phyloP scores from a whole-genome alignment of 2,888 invertebrate genomes.

The Cistogaster globosa region DNA sequence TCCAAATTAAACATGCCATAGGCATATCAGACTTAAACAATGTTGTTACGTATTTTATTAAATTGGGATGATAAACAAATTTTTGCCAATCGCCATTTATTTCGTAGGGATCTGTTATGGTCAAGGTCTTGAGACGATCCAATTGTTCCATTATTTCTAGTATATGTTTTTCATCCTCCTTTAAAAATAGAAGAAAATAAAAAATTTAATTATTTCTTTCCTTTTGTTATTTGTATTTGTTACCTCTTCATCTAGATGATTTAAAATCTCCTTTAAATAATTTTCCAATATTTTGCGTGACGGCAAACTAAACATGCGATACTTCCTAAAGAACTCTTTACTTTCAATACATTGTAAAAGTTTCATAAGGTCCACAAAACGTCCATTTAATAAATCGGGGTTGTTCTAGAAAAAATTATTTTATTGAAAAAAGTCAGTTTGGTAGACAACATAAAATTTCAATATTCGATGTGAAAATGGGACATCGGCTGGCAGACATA shows the following conservation, averaged over 20 bases:
- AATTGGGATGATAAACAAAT: conserved; percentile 81
- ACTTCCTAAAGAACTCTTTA: conserved; percentile 79
- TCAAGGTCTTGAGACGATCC: conserved; percentile 81
- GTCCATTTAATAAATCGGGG: conserved; percentile 72
- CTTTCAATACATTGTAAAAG: conserved; percentile 78
- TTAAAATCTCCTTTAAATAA: conserved; percentile 78
- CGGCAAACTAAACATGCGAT: conserved; percentile 79
- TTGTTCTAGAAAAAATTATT: conserved; percentile 69
- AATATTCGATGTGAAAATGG: too few relatives aligned
- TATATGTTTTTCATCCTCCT: conserved; percentile 78
- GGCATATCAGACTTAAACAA: conserved; percentile 78
- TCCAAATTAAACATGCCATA: conserved; percentile 81
- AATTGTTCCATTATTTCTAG: conserved; percentile 81
- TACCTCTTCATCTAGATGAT: conserved; percentile 80
- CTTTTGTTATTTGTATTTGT: conserved; percentile 17
- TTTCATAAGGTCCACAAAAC: conserved; percentile 76
- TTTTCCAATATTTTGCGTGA: conserved; percentile 77
- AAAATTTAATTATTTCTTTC: background rate
- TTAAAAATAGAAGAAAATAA: background rate
- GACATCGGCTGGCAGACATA: too few relatives aligned
- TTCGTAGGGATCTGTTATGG: conserved; percentile 82
- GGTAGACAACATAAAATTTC: too few relatives aligned
- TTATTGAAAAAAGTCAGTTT: too few relatives aligned
- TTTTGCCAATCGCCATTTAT: conserved; percentile 82
- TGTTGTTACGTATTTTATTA: conserved; percentile 78